Evolutionary conservation across 1,140 invertebrate genomes (phyloP).

Genomic region (Drosophila kepulauana): DNA sequence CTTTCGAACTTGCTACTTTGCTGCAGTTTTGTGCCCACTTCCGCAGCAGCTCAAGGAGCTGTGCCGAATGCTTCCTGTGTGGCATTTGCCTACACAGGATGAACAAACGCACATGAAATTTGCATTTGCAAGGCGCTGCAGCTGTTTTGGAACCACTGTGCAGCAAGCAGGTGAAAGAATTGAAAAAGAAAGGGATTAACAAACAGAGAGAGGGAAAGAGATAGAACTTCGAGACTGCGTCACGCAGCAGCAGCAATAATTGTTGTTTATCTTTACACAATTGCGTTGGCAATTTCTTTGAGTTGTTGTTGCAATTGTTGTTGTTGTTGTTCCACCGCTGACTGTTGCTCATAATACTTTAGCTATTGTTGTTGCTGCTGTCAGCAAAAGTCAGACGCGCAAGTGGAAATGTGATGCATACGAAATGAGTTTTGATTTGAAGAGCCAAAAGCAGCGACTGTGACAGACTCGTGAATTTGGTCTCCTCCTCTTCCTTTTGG

Average conservation of each 20-base stretch:
- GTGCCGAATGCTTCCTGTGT: conserved; percentile 66
- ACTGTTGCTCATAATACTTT: background rate
- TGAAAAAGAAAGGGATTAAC: background rate
- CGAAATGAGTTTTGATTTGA: conserved; percentile 84
- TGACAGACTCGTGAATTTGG: background rate
- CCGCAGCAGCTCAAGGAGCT: conserved; percentile 33
- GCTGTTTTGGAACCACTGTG: conserved; percentile 52
- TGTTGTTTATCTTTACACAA: conserved; percentile 84
- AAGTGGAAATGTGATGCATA: conserved; percentile 80
- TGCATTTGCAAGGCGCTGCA: conserved; percentile 58
- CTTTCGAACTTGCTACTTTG: background rate
- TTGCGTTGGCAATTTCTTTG: conserved; percentile 81
- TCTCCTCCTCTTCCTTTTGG: background rate
- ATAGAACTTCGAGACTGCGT: conserved; percentile 15
- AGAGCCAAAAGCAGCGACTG: conserved; percentile 13
- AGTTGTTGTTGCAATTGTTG: conserved; percentile 40
- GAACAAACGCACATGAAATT: conserved; percentile 69
- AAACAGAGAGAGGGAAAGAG: background rate
- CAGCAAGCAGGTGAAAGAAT: background rate
- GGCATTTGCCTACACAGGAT: conserved; percentile 15
- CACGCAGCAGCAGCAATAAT: conserved; percentile 74
- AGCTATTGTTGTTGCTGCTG: conserved; percentile 17
- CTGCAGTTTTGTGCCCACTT: conserved; percentile 63
- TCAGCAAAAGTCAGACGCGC: conserved; percentile 51
- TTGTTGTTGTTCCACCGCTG: conserved; percentile 7